A percentile compares a stretch with the other conserved stretches of the same genome.
Evolutionary conservation across 2,113 vertebrate species (phyloP).

Genomic region (Charina bottae): DNA sequence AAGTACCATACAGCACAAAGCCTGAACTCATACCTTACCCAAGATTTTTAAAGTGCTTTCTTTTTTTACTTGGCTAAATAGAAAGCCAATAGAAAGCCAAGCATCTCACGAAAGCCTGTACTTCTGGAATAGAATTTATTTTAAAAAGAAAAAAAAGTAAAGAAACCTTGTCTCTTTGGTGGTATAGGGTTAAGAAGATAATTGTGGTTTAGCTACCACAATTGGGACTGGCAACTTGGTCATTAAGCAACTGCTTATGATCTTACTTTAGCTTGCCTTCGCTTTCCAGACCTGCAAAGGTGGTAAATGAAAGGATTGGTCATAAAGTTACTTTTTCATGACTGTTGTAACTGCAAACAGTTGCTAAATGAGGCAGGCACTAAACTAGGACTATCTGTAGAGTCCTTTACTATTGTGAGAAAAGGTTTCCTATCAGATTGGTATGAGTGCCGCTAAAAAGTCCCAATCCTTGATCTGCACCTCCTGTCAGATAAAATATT

Average conservation of each 20-base stretch:
- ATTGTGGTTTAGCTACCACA: too few relatives aligned
- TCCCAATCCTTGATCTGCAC: neutral
- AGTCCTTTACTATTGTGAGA: neutral
- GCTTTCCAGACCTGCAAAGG: neutral
- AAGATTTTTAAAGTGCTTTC: neutral
- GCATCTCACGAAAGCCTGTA: too few relatives aligned
- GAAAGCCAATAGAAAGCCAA: too few relatives aligned
- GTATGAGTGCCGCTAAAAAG: neutral
- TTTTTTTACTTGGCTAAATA: neutral
- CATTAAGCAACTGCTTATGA: too few relatives aligned
- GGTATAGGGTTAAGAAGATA: too few relatives aligned
- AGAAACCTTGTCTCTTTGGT: too few relatives aligned
- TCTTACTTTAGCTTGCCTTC: neutral
- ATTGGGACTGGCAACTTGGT: too few relatives aligned
- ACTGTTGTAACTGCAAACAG: neutral
- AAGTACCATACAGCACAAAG: neutral
- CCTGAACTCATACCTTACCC: neutral
- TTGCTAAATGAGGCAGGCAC: neutral
- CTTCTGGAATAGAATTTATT: too few relatives aligned
- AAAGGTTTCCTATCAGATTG: neutral
- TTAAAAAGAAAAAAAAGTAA: too few relatives aligned
- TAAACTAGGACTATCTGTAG: neutral
- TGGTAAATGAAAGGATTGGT: neutral
- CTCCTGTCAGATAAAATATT: neutral
- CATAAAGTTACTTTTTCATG: neutral